Conservation (phyloP, 2,888 invertebrate species). For the Athalia circularis region DNA sequence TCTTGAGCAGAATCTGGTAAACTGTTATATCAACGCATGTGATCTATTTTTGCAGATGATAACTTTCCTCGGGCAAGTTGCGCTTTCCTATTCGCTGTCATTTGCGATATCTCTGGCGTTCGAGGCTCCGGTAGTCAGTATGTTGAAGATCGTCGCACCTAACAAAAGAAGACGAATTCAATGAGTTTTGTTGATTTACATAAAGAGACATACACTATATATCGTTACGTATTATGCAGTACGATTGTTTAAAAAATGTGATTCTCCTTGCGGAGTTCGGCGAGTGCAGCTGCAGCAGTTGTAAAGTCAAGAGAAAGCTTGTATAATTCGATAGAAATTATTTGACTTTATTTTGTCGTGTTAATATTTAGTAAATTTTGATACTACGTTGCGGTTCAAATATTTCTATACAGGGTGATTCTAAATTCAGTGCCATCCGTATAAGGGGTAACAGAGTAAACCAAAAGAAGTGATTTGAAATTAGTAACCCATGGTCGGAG, state of each 20-base stretch:
- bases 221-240: background rate
- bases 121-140: slow-evolving; percentile 90
- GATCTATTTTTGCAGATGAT: slow-evolving; percentile 78
- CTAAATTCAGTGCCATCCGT: too few species aligned
- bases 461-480: too few species aligned
- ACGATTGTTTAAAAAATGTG: slow-evolving; percentile 31
- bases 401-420: too few species aligned
- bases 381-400: background rate
- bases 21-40: background rate
- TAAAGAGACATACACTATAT: background rate
- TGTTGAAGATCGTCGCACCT: slow-evolving; percentile 81
- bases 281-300: background rate
- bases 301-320: slow-evolving; percentile 14
- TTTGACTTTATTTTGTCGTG: background rate
- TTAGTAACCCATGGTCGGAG: too few species aligned
- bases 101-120: slow-evolving; percentile 88
- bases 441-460: too few species aligned
- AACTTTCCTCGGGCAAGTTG: slow-evolving; percentile 88
- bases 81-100: slow-evolving; percentile 85
- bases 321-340: slow-evolving; percentile 27
- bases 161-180: slow-evolving; percentile 69
- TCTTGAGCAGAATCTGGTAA: background rate
- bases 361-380: slow-evolving; percentile 15
- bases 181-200: slow-evolving; percentile 49
- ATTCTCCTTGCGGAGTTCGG: slow-evolving; percentile 4